phyloP scores from a whole-genome alignment of 2,113 vertebrate genomes.

The Opisthocomus hoazin region DNA sequence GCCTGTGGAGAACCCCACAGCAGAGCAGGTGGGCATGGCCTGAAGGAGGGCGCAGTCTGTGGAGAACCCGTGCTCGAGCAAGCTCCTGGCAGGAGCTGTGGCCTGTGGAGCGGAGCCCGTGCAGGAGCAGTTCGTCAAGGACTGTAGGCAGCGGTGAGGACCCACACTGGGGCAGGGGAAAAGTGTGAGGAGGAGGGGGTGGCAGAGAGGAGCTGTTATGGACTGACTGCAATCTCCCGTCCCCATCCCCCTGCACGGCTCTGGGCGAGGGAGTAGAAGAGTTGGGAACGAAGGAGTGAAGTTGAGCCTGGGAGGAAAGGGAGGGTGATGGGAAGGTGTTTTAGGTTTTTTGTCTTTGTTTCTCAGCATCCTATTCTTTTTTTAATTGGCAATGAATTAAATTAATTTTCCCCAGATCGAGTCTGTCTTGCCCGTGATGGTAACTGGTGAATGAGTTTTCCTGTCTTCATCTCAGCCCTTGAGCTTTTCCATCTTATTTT shows the following conservation, averaged over 20 bases:
- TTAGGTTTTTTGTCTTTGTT: neutral
- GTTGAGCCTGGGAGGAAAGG: neutral
- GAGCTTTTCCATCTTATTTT: neutral
- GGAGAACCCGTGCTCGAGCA: neutral
- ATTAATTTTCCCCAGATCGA: neutral
- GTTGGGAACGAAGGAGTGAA: neutral
- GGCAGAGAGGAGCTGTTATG: neutral
- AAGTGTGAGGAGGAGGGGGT: neutral
- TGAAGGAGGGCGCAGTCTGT: neutral
- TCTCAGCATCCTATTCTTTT: neutral
- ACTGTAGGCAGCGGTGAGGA: neutral
- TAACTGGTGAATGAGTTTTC: neutral
- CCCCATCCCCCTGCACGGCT: too few relatives aligned
- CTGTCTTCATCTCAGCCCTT: neutral
- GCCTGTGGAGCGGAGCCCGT: neutral
- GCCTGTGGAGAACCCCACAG: too few relatives aligned
- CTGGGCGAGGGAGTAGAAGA: neutral
- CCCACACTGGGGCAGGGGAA: neutral
- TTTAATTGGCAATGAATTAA: neutral
- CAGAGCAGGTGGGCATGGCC: neutral
- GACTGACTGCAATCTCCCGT: rapidly evolving
- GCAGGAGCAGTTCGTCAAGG: neutral
- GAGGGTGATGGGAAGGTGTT: neutral
- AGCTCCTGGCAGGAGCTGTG: neutral
- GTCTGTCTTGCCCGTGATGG: neutral